phyloP scores from a whole-genome alignment of 2,797 vertebrate genomes.

The Platyrinchus mystaceus region DNA sequence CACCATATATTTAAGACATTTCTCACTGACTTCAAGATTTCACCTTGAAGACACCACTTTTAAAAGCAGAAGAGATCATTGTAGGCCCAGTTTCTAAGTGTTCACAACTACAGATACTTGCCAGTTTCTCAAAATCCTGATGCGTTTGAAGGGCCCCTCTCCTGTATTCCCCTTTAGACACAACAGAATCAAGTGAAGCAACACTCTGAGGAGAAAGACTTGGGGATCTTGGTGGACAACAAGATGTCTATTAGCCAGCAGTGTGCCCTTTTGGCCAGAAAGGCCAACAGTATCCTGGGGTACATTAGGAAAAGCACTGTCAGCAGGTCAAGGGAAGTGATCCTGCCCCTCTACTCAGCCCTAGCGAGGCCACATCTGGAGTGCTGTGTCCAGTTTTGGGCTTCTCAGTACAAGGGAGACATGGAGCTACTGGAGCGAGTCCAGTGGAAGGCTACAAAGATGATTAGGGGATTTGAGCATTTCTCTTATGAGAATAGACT shows the following conservation, averaged over 20 bases:
- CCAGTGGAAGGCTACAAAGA: not conserved
- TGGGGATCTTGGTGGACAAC: not conserved
- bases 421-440: not conserved
- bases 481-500: not conserved
- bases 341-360: not conserved
- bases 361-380: not conserved
- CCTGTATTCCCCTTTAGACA: not conserved
- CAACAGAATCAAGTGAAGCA: not conserved
- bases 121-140: not conserved
- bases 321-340: not conserved
- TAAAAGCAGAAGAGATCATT: not conserved
- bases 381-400: not conserved
- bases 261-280: not conserved
- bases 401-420: not conserved
- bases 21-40: not conserved
- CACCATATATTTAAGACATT: not conserved
- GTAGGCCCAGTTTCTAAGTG: not conserved
- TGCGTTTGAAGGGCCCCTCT: not conserved
- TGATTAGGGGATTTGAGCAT: not conserved
- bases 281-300: accelerated
- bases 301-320: not conserved
- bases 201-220: accelerated
- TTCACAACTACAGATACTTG: not conserved
- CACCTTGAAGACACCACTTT: not conserved
- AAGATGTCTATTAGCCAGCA: not conserved